Evolutionary conservation across 2,888 invertebrate species (phyloP).

Genomic region (Plagiodera versicolora): DNA sequence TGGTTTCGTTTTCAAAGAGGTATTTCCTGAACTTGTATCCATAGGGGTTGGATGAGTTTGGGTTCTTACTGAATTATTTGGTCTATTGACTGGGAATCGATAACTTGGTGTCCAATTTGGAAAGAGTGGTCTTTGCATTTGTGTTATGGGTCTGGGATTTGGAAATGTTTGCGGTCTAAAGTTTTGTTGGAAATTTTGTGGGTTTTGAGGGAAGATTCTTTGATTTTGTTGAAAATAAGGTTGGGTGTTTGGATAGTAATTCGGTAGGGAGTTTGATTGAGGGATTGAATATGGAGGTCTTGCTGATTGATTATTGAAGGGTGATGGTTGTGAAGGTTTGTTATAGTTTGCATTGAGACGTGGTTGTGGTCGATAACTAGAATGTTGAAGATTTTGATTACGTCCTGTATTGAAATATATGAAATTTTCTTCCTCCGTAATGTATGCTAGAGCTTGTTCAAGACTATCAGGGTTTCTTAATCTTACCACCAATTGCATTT

Average conservation of each 20-base stretch:
- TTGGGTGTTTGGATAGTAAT: background rate
- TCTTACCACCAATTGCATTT: background rate
- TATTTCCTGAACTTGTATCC: too few species aligned
- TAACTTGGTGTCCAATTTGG: background rate
- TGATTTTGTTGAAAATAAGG: background rate
- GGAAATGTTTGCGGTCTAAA: background rate
- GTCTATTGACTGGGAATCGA: too few species aligned
- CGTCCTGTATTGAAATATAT: background rate
- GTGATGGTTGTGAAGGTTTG: background rate
- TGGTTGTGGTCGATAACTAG: background rate
- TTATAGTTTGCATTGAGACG: background rate
- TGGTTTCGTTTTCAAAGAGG: background rate
- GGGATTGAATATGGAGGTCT: background rate
- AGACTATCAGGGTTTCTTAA: background rate
- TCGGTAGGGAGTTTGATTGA: background rate
- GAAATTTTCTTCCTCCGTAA: background rate
- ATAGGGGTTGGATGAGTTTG: too few species aligned
- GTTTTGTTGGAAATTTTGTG: background rate
- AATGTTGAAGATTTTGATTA: background rate
- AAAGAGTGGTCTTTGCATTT: background rate
- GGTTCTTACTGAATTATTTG: too few species aligned
- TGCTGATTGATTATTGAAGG: background rate
- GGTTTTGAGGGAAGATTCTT: background rate
- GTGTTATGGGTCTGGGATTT: background rate
- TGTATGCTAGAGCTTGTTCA: background rate